Evolutionary conservation across 2,797 vertebrate genomes (phyloP).

Genomic region (Tamandua tetradactyla): DNA sequence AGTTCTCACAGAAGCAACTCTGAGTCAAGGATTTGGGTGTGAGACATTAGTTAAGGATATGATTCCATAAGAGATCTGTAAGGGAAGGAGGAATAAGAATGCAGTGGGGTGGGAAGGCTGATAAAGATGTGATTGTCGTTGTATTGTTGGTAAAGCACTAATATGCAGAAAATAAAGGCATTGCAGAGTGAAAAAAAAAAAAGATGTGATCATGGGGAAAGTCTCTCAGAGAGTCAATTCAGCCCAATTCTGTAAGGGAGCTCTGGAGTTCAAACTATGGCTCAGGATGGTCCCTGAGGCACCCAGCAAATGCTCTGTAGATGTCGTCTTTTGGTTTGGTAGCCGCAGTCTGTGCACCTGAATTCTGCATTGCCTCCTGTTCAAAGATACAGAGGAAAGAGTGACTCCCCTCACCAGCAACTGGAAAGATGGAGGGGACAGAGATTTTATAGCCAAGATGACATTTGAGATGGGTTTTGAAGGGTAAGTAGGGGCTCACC

Average conservation of each 20-base stretch:
- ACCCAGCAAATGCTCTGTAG: not conserved
- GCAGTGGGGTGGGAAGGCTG: not conserved
- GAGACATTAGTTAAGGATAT: not conserved
- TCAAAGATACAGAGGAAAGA: not conserved
- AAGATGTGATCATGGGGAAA: not conserved
- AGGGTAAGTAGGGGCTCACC: not conserved
- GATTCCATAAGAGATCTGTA: too few species aligned
- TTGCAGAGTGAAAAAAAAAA: too few species aligned
- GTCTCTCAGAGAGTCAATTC: not conserved
- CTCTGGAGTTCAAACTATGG: fast-evolving
- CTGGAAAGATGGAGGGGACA: not conserved
- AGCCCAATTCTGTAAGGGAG: not conserved
- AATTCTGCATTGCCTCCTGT: not conserved
- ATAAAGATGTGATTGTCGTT: too few species aligned
- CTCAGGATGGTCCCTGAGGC: too few species aligned
- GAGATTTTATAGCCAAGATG: not conserved
- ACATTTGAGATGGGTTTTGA: not conserved
- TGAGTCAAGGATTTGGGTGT: not conserved
- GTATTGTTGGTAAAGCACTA: too few species aligned
- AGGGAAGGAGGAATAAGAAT: not conserved
- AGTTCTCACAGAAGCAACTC: not conserved
- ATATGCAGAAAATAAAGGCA: too few species aligned
- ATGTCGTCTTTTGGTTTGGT: not conserved
- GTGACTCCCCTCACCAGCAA: too few species aligned
- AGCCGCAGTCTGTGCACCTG: fast-evolving